Base-by-base conservation (phyloP, 2,888 invertebrate species). In the Holacanthella duospinosa region DNA sequence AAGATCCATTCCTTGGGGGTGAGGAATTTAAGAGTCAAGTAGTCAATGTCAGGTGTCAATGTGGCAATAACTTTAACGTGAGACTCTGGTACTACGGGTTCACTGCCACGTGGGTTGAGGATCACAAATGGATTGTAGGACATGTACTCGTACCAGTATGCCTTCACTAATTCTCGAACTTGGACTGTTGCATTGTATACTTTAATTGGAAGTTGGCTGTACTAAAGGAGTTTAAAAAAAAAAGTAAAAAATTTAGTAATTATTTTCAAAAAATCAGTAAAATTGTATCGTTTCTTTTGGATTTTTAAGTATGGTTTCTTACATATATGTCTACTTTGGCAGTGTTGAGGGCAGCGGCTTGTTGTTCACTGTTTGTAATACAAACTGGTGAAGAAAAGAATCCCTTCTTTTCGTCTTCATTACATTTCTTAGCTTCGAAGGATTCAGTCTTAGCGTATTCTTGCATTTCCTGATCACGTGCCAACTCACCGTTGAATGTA, bases 71-170 rank as follows among this genome's bases (percentile, higher is more conserved):
- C 21, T 21, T 21, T 48, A 9, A 48, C 6, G n/a, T n/a, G n/a
- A 6, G 36, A 36, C 36, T 36, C 36, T 6, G 6, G 9, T 6
- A 36, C 16, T 4, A 48, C 48, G 4, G 6, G 12, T 36, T 36
- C 36, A 16, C 16, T 9, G 36, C 36, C 36, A 36, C 36, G 36
- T 48, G 48, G 48, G 21, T 21, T 4, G 12, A n/a, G 12, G 4
- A 61, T 25, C 27, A 60, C 66, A 75, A 61, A 26, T 27, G 62
- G 67, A 75, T 82, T 80, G 61, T 81, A 79, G 60, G 82, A 79
- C 29, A 79, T 73, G 71, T 82, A 78, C 74, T 80, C 79, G 75
- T 76, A 82, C n/a, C 78, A 79, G 54, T 77, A 69, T 65, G 80
- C 75, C 66, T 82, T 79, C 2, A 78, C 74, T 21, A 78, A 74